Conservation (phyloP, 2,888 invertebrate species). For the Pollenia angustigena region DNA sequence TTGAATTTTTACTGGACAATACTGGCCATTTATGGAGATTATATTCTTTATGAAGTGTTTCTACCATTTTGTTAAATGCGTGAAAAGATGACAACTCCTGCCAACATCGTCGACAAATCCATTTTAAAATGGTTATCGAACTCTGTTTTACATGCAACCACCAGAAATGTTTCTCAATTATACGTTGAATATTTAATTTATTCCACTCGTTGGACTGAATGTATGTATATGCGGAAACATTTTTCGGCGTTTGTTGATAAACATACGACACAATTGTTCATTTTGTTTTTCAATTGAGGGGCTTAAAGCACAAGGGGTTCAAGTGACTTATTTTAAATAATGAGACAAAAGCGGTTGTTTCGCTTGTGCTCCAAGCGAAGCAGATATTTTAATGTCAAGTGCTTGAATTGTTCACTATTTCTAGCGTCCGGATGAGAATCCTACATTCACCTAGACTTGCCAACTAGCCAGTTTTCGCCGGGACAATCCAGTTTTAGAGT, state of each 20-base stretch:
- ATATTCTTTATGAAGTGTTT: constrained; percentile 32
- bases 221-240: constrained; percentile 28
- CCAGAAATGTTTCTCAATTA: constrained; percentile 67
- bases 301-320: too few species aligned
- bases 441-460: too few species aligned
- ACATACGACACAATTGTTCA: constrained; percentile 59
- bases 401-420: too few species aligned
- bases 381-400: too few species aligned
- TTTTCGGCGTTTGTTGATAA: constrained; percentile 13
- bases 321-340: too few species aligned
- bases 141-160: constrained; percentile 47
- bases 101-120: constrained; percentile 65
- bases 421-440: too few species aligned
- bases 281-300: not conserved
- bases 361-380: too few species aligned
- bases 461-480: too few species aligned
- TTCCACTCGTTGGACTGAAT: constrained; percentile 40
- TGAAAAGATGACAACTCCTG: constrained; percentile 52
- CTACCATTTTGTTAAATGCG: constrained; percentile 29
- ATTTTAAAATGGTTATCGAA: not conserved
- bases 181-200: constrained; percentile 28
- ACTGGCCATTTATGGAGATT: not conserved
- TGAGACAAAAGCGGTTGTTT: too few species aligned
- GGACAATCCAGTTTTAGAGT: too few species aligned
- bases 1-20: not conserved